Conservation (phyloP, 1,140 invertebrate genomes). For the Formica exsecta region DNA sequence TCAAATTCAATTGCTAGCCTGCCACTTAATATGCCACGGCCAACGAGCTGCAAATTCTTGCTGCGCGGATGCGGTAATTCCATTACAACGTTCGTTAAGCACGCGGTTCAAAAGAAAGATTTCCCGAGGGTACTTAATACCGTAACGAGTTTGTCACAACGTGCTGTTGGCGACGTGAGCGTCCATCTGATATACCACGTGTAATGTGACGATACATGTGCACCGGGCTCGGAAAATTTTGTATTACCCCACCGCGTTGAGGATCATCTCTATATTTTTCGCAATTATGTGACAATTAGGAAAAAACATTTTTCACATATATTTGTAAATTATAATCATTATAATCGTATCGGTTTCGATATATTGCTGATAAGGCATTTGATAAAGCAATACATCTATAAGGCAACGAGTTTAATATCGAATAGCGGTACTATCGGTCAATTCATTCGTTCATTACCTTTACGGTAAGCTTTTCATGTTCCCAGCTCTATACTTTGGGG, state of each 20-base stretch:
- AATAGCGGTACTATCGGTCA: not conserved
- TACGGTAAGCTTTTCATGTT: constrained; percentile 17
- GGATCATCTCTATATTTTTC: not conserved
- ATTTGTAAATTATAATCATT: not conserved
- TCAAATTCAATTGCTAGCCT: constrained; percentile 50
- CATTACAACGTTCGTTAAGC: constrained; percentile 56
- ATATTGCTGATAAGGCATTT: not conserved
- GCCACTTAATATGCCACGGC: constrained; percentile 42
- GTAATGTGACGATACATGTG: not conserved
- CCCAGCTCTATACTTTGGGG: constrained; percentile 21
- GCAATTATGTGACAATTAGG: not conserved
- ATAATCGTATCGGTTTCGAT: not conserved
- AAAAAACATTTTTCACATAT: constrained; percentile 22
- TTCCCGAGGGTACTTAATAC: constrained; percentile 54
- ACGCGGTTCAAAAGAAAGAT: constrained; percentile 53
- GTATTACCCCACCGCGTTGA: too few species aligned
- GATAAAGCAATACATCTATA: not conserved
- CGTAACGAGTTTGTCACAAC: constrained; percentile 47
- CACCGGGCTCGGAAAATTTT: too few species aligned
- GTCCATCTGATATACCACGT: not conserved
- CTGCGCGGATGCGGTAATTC: constrained; percentile 50
- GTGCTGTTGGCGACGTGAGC: constrained; percentile 6
- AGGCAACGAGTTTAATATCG: not conserved
- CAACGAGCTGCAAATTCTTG: constrained; percentile 59
- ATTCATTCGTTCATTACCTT: not conserved